Evolutionary conservation across 2,113 vertebrate genomes (phyloP), one percentile per base, ranked within the genome.

Genomic region (Misgurnus mizolepis): DNA sequence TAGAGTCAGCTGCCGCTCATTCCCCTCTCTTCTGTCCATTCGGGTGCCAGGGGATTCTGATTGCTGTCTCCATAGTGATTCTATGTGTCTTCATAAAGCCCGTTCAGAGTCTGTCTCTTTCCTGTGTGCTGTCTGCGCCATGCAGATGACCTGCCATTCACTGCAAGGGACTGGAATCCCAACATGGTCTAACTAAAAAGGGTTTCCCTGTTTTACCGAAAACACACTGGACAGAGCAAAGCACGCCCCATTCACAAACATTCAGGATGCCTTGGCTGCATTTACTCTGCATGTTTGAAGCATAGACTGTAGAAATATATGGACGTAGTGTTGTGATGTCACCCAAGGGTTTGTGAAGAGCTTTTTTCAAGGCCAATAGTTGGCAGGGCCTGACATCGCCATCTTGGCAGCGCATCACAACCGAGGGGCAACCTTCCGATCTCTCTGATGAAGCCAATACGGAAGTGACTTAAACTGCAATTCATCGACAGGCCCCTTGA

Each of bases 11-110:
- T 92, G 91, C 90, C 90, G 90, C 90, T 92, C 91, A 89, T 89
- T 86, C 87, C 86, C 82, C 88, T 53, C 89, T 87, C 89, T 85
- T 87, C 87, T 91, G 90, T 91, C 89, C 90, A 82, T 85, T 86
- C 83, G 83, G 41, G 76, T 92, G 91, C 89, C 90, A 79, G 79
- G 89, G 92, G 87, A 88, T 84, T 85, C 89, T 90, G 89, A 93
- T 89, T 92, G 88, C 91, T 92, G 93, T 94, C 91, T 90, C 92
- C 92, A 94, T 93, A 93, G 92, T 93, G 92, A 93, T 89, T 90
- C 91, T 89, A 86, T 91, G 90, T 90, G 88, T 90, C 88, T 86
- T 85, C 82, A 82, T 65, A 86, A 66, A 74, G 85, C 80, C 75
- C 80, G 78, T 75, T 85, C 73, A 55, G 53, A 79, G 76, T 79